Evolutionary conservation across 2,113 vertebrate species (phyloP), one percentile per base, ranked within the genome.

Genomic region (Hypocryptadius cinnamomeus): DNA sequence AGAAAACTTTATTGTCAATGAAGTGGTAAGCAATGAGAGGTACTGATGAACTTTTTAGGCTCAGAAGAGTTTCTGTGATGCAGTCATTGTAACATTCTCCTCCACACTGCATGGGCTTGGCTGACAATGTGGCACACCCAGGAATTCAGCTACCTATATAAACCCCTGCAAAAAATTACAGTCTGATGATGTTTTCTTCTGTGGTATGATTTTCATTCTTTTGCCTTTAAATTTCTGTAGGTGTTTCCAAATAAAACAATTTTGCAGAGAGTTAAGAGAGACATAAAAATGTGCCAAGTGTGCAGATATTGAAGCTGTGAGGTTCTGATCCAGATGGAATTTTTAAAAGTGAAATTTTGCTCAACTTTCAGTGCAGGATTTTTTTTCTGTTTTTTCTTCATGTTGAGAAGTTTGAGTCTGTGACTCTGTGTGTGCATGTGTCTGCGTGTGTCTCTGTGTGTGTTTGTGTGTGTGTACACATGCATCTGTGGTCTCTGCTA

Each of bases 401-500:
- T 21, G 6, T 83, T 57, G 40, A 69, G 39, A 91, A 69, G 14
- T 27, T 79, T 73, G 65, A 51, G 15, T 12, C 15, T 54, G 23
- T 47, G 42, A 30, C 8, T 47, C 0, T 33, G 15, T 42, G 31
- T 54, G 42, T 42, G 5, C 28, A 8, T n/a, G 42, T 42, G 42
- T 44, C 0, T 35, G n/a, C n/a, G 17, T 37, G 27, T 59, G 66
- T 54, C 19, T 54, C 19, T 31, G 18, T 44, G 35, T 51, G 6
- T 23, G 8, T 19, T 3, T 51, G 22, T 37, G 13, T 24, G 9
- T 28, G 35, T 33, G 5, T 37, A 19, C 12, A 42, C 0, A 0
- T 33, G 15, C 15, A 44, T 33, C 31, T 60, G 40, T 50, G 31
- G 23, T 61, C 37, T 92, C 45, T 50, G 47, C 14, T 78, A 50